Evolutionary conservation across 1,140 invertebrate genomes (phyloP), one percentile per base, ranked within the genome.

Genomic region (Drosophila navojoa): DNA sequence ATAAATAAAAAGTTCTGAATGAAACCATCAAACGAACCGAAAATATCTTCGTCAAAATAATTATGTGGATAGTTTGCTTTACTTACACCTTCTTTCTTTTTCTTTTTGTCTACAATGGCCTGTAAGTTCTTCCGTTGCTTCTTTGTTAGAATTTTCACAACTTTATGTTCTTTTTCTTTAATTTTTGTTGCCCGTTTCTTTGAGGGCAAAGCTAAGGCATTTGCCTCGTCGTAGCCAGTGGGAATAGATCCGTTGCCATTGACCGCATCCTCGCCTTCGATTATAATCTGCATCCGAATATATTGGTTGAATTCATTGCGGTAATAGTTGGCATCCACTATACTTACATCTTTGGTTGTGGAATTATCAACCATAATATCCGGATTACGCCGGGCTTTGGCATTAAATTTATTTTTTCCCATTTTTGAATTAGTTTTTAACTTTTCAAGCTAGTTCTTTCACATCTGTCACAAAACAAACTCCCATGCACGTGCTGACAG

Each of bases 11-110:
- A 2, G 19, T 22, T 1, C 3, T n/a, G n/a, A n/a, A n/a, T n/a
- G n/a, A n/a, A n/a, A n/a, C n/a, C n/a, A n/a, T n/a, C n/a, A n/a
- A n/a, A 22, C 19, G 19, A n/a, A n/a, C 19, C 19, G 19, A 22
- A 22, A 22, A 22, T 22, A 22, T 22, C 3, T 22, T 22, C 19
- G 19, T 22, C 19, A 22, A 22, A 22, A 22, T 22, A 22, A 22
- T 22, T 22, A 22, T 22, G 3, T 22, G 19, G 19, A 22, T 22
- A 22, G 19, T 22, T 22, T 22, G 3, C 19, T 16, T 13, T 9
- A 94, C 94, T 94, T 94, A 98, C 97, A 91, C 96, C 95, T 89
- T 95, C 94, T 92, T 98, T 98, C 77, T 98, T 98, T 81, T 97
- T 95, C 84, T 98, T 98, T 63, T 94, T 95, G 57, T 98, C 96